These are phyloP conservation scores for Habropoda laboriosa DNA, from an alignment of 1,140 invertebrate species.

Conservation along the genomic window DNA sequence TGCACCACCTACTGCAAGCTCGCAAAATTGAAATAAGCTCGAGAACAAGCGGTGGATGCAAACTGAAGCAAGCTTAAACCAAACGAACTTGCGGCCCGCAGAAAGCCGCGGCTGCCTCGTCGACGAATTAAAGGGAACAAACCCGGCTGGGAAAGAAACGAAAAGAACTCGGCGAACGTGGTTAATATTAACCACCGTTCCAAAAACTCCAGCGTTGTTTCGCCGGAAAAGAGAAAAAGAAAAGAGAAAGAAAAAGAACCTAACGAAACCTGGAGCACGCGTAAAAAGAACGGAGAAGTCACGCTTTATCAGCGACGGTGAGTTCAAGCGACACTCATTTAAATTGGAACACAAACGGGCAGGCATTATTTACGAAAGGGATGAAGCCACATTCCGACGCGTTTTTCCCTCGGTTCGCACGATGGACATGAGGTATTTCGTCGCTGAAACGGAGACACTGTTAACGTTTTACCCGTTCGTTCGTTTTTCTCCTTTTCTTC, in stretches of 20 bases:
- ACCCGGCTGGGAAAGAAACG: not conserved
- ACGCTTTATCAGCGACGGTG: not conserved
- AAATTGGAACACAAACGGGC: not conserved
- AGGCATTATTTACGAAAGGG: slow-evolving; percentile 14
- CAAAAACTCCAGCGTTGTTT: not conserved
- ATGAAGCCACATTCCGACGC: not conserved
- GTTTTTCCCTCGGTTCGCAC: not conserved
- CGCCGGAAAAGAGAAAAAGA: not conserved
- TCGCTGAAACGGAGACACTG: not conserved
- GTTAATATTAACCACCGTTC: not conserved
- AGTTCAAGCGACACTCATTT: not conserved
- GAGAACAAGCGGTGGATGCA: too few relatives aligned
- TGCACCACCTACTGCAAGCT: too few relatives aligned
- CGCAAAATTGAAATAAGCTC: too few relatives aligned
- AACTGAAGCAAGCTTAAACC: too few relatives aligned
- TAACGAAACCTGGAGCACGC: not conserved
- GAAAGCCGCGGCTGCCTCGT: not conserved
- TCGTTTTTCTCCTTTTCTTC: not conserved
- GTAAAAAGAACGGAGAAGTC: not conserved
- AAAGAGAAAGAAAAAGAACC: too few relatives aligned
- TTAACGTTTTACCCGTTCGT: slow-evolving; percentile 42
- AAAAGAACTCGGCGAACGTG: not conserved
- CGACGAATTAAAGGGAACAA: not conserved
- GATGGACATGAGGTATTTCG: not conserved
- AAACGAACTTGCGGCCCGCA: too few relatives aligned